Evolutionary conservation across 2,797 vertebrate genomes (phyloP).

Genomic region (Chrosomus eos): DNA sequence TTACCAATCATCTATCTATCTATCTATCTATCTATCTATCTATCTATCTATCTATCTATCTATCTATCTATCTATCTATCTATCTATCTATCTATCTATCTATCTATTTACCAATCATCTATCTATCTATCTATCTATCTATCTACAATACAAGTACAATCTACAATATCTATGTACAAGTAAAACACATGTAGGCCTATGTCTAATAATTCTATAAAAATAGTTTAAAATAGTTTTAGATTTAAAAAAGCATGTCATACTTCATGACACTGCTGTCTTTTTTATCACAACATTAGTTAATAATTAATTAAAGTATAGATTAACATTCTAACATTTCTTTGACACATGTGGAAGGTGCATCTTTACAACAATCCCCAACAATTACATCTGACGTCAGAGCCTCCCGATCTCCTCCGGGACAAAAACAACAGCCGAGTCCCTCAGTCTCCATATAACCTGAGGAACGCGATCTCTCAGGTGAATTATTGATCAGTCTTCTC

Average conservation of each 20-base stretch:
- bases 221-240: neutral
- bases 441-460: constrained; percentile 49
- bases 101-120: too few species aligned
- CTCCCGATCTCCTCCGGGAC: constrained; percentile 23
- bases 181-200: too few species aligned
- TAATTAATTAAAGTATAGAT: neutral
- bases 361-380: neutral
- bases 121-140: too few species aligned
- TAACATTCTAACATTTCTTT: neutral
- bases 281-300: neutral
- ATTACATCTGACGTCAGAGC: constrained; percentile 30
- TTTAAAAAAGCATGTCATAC: neutral
- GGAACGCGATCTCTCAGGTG: constrained; percentile 69
- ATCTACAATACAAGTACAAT: too few species aligned
- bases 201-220: neutral
- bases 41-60: too few species aligned
- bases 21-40: too few species aligned
- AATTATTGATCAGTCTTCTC: constrained; percentile 71
- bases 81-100: too few species aligned
- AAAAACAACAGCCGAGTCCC: constrained; percentile 47
- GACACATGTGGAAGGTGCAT: constrained; percentile 8
- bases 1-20: too few species aligned
- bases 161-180: too few species aligned
- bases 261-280: neutral
- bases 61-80: too few species aligned